phyloP scores from a whole-genome alignment of 2,113 vertebrate genomes.

The Callochromis pleurospilus region DNA sequence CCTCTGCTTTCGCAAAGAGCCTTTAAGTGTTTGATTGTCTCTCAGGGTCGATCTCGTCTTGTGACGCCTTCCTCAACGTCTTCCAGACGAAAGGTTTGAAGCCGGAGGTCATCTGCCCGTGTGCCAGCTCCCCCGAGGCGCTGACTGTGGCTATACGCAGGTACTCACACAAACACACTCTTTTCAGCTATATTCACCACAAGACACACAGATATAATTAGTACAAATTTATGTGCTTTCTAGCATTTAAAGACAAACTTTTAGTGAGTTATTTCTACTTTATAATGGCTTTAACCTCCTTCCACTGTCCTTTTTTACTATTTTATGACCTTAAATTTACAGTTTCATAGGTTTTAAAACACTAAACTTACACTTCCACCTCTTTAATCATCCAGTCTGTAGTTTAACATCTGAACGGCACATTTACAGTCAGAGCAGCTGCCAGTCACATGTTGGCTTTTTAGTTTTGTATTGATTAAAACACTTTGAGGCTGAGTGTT shows the following conservation, averaged over 20 bases:
- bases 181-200: accelerated
- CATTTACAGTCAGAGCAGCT: not conserved
- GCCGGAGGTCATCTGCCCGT: conserved; percentile 98
- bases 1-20: not conserved
- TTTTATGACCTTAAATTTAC: not conserved
- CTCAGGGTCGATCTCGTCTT: conserved; percentile 97
- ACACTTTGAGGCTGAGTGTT: not conserved
- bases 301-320: not conserved
- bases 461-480: not conserved
- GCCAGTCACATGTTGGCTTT: not conserved
- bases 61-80: conserved; percentile 98
- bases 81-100: conserved; percentile 98
- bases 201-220: not conserved
- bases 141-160: conserved; percentile 95
- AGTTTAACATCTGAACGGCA: not conserved
- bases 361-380: not conserved
- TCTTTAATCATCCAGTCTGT: not conserved
- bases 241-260: not conserved
- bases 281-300: not conserved
- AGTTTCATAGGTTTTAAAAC: not conserved
- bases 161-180: conserved; percentile 48
- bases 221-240: accelerated
- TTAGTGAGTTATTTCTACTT: accelerated
- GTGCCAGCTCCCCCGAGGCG: conserved; percentile 94
- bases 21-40: accelerated